phyloP scores from a whole-genome alignment of 2,113 vertebrate genomes.

The Nettapus auritus region DNA sequence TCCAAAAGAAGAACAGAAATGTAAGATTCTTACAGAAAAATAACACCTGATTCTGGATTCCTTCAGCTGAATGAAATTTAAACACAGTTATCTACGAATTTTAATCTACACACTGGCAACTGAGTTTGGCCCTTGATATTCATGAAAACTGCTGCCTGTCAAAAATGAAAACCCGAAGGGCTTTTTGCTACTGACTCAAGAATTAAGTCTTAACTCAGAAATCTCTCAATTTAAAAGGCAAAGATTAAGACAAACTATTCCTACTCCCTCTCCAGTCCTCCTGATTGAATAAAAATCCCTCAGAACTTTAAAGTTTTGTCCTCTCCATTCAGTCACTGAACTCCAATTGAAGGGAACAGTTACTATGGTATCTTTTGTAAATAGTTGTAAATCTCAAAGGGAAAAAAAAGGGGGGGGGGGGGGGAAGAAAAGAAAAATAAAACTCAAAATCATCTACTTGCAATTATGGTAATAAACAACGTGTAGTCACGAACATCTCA shows the following conservation, averaged over 20 bases:
- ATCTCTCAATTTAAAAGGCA: not conserved
- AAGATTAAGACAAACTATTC: not conserved
- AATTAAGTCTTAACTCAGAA: not conserved
- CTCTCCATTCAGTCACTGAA: slow-evolving; percentile 14
- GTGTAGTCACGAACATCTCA: not conserved
- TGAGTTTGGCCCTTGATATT: not conserved
- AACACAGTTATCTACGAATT: not conserved
- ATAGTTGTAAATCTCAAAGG: not conserved
- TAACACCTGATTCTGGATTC: not conserved
- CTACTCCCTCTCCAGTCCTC: not conserved
- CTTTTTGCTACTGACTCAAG: not conserved
- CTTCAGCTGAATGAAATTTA: not conserved
- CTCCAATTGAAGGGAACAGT: not conserved
- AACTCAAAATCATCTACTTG: not conserved
- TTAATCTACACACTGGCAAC: not conserved
- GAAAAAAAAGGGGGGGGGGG: not conserved
- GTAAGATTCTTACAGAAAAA: not conserved
- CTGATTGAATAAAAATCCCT: not conserved
- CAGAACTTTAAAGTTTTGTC: not conserved
- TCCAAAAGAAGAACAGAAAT: not conserved
- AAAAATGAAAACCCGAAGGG: slow-evolving; percentile 1
- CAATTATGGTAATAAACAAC: slow-evolving; percentile 13
- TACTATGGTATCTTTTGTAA: slow-evolving; percentile 53
- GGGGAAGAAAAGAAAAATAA: not conserved
- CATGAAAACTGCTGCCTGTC: not conserved